Percentiles rank a stretch among this genome's conserved stretches.
phyloP scores from a whole-genome alignment of 2,113 vertebrate genomes.

The Jaculus jaculus region DNA sequence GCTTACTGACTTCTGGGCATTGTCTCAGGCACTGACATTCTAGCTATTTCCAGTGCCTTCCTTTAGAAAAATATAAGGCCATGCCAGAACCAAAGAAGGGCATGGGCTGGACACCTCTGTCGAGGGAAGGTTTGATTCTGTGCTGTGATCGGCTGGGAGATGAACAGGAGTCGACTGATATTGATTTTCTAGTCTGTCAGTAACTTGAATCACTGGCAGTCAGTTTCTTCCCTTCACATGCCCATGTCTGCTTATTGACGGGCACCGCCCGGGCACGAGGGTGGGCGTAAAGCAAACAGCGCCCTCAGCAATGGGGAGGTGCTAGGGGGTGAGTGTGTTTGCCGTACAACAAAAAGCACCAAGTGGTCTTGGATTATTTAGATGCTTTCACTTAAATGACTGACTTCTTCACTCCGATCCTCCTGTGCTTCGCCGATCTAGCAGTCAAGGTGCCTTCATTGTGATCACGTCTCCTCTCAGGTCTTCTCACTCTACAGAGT shows the following conservation, averaged over 20 bases:
- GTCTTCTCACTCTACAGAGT: not conserved
- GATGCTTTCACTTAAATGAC: slow-evolving; percentile 24
- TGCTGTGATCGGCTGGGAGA: slow-evolving; percentile 43
- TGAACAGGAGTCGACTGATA: slow-evolving; percentile 62
- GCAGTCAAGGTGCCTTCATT: not conserved
- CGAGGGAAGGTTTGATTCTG: slow-evolving; percentile 57
- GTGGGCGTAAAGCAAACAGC: slow-evolving; percentile 74
- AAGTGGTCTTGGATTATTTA: not conserved
- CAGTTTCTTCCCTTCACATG: slow-evolving; percentile 62
- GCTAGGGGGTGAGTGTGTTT: slow-evolving; percentile 48
- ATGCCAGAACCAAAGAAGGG: not conserved
- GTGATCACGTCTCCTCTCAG: not conserved
- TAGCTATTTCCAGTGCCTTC: not conserved
- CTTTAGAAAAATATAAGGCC: not conserved
- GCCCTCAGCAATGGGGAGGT: slow-evolving; percentile 64
- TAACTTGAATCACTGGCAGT: slow-evolving; percentile 75
- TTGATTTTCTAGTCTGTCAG: slow-evolving; percentile 63
- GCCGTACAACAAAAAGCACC: slow-evolving; percentile 29
- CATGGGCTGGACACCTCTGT: slow-evolving; percentile 20
- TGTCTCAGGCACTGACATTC: not conserved
- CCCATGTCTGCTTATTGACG: slow-evolving; percentile 69
- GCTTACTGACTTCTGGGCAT: not conserved
- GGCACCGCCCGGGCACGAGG: slow-evolving; percentile 72
- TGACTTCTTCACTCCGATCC: slow-evolving; percentile 14
- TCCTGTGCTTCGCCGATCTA: not conserved